These are phyloP conservation scores for Pantherophis alleghaniensis DNA, from an alignment of 2,797 vertebrate genomes.

Conservation along the genomic window DNA sequence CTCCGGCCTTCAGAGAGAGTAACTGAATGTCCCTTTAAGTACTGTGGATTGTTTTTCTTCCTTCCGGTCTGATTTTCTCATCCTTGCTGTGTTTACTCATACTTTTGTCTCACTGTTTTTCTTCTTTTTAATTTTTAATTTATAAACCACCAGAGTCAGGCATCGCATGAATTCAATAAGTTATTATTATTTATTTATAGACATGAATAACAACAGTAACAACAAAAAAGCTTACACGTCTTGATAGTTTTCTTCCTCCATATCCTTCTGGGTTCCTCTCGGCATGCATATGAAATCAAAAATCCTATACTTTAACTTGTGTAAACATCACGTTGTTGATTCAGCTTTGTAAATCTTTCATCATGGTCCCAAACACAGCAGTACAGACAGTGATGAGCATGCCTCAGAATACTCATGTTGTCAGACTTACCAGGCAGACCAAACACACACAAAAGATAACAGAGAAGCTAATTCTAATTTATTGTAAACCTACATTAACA, in stretches of 20 bases:
- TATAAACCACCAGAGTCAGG: not conserved
- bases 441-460: not conserved
- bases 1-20: not conserved
- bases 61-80: not conserved
- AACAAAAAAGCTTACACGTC: not conserved
- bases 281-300: conserved; percentile 3
- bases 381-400: not conserved
- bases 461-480: not conserved
- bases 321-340: not conserved
- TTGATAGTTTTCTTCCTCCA: not conserved
- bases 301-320: not conserved
- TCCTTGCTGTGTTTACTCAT: not conserved
- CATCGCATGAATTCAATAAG: not conserved
- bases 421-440: not conserved
- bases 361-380: not conserved
- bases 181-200: not conserved
- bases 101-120: not conserved
- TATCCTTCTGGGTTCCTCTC: conserved; percentile 1
- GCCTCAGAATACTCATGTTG: not conserved
- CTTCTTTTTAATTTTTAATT: not conserved
- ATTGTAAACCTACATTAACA: not conserved
- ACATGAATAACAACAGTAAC: not conserved
- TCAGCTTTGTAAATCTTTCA: not conserved
- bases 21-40: not conserved
- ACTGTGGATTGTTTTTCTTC: not conserved